Evolutionary conservation across 2,113 vertebrate genomes (phyloP), one percentile per base, ranked within the genome.

Genomic region (Butastur rufipennis): DNA sequence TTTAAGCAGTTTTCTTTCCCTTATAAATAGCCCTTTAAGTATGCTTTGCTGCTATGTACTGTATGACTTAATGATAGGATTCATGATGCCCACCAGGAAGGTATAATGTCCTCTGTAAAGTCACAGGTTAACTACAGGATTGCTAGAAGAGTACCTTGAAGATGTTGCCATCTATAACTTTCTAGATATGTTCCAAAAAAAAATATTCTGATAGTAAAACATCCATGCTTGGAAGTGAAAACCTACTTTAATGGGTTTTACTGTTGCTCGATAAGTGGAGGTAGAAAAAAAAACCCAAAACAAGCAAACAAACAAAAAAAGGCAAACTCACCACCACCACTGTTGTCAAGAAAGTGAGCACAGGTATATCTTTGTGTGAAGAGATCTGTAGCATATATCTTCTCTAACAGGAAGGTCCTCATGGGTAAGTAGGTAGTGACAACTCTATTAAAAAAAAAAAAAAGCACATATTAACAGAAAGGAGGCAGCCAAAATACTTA

Each of bases 1-100:
- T 90, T 55, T 73, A 85, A 94, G 90, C 81, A 72, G 53, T 95
- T 93, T 80, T 86, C 55, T 67, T 95, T 68, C 66, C 83, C 77
- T 94, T 91, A 74, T 81, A 73, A 94, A 79, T 86, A 89, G 56
- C 11, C 38, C 43, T 91, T 68, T 66, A 93, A 92, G 34, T 82
- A 25, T 71, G 25, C 15, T 96, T 14, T 59, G 50, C 73, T 94
- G 45, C 81, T 80, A 20, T 9, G 32, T 53, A 48, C 55, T 56
- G 7, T 40, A 11, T 86, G 66, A 74, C 59, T 89, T 82, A 55
- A 48, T 0, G 0, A 45, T 23, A 65, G 47, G 84, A 65, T 90
- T 97, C 4, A 0, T 15, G 32, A 58, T 81, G 58, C 84, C 85
- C 45, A 72, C 73, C 34, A 55, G 70, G 52, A 93, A 82, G 42